These are phyloP conservation scores for Hedychridium roseum DNA, from an alignment of 2,888 invertebrate genomes.

Conservation along the genomic window DNA sequence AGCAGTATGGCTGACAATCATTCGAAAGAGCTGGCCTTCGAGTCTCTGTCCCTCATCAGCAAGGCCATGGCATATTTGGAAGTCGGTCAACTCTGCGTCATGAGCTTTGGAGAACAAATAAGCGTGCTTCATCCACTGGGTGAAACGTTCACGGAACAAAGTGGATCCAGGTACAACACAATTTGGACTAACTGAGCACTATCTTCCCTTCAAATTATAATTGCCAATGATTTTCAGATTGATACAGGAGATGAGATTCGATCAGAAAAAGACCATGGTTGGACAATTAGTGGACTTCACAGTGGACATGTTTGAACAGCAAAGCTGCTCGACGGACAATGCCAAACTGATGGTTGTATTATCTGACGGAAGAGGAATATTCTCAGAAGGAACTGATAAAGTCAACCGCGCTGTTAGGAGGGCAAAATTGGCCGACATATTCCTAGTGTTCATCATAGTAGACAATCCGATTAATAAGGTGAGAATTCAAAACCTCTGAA, in stretches of 20 bases:
- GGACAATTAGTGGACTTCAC: constrained; percentile 83
- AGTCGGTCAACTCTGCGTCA: constrained; percentile 89
- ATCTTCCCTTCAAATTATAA: not conserved
- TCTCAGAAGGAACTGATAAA: constrained; percentile 82
- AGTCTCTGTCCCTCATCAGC: constrained; percentile 89
- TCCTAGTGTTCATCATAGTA: constrained; percentile 93
- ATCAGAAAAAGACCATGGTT: constrained; percentile 88
- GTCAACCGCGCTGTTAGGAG: constrained; percentile 82
- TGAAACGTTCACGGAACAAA: constrained; percentile 86
- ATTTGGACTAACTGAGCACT: not conserved
- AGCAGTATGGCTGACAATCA: constrained; percentile 89
- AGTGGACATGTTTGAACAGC: constrained; percentile 72
- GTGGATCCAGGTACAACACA: constrained; percentile 73
- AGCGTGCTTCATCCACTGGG: constrained; percentile 87
- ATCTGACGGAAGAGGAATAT: constrained; percentile 94
- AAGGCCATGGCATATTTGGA: constrained; percentile 91
- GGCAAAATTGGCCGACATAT: constrained; percentile 84
- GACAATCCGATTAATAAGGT: constrained; percentile 94
- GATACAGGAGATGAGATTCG: constrained; percentile 83
- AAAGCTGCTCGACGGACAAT: constrained; percentile 68
- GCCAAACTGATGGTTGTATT: constrained; percentile 91
- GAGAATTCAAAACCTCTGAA: constrained; percentile 28
- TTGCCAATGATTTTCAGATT: constrained; percentile 63
- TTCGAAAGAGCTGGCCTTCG: constrained; percentile 91
- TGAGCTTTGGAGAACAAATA: constrained; percentile 89